Evolutionary conservation across 2,888 invertebrate genomes (phyloP).

Genomic region (Ectemnius continuus): DNA sequence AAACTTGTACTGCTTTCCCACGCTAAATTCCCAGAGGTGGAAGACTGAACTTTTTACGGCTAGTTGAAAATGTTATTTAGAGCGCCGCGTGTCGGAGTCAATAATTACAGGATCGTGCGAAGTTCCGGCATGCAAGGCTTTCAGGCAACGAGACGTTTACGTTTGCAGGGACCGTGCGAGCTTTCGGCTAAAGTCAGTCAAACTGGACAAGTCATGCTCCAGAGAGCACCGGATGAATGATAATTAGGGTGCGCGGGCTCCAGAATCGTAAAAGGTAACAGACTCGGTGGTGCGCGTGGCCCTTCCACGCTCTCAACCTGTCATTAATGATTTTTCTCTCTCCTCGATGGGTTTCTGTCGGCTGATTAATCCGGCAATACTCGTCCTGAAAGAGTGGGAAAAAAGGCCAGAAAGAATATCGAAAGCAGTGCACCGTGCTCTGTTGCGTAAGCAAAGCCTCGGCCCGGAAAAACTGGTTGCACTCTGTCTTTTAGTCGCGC

Average conservation of each 20-base stretch:
- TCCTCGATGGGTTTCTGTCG: not conserved
- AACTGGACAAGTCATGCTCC: conserved; percentile 48
- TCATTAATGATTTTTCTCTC: conserved; percentile 53
- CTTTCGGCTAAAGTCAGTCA: too few species aligned
- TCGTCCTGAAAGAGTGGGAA: conserved; percentile 19
- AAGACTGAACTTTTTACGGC: too few species aligned
- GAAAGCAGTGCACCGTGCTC: conserved; percentile 16
- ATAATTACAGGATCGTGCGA: conserved; percentile 35
- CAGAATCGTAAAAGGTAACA: conserved; percentile 17
- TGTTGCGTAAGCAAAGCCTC: conserved; percentile 6
- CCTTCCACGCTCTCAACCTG: conserved; percentile 31
- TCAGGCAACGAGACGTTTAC: conserved; percentile 14
- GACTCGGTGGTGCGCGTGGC: conserved; percentile 17
- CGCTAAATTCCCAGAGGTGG: too few species aligned
- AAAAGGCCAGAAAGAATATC: not conserved
- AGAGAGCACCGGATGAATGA: conserved; percentile 44
- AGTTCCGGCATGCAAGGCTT: conserved; percentile 26
- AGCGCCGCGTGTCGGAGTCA: too few species aligned
- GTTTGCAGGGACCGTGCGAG: too few species aligned
- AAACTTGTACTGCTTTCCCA: too few species aligned
- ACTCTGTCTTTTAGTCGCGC: conserved; percentile 20
- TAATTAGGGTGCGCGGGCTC: conserved; percentile 44
- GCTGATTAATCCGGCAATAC: conserved; percentile 45
- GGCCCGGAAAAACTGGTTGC: conserved; percentile 41
- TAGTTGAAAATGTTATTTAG: too few species aligned